Evolutionary conservation across 2,888 invertebrate genomes (phyloP).

Genomic region (Plebejus argus): DNA sequence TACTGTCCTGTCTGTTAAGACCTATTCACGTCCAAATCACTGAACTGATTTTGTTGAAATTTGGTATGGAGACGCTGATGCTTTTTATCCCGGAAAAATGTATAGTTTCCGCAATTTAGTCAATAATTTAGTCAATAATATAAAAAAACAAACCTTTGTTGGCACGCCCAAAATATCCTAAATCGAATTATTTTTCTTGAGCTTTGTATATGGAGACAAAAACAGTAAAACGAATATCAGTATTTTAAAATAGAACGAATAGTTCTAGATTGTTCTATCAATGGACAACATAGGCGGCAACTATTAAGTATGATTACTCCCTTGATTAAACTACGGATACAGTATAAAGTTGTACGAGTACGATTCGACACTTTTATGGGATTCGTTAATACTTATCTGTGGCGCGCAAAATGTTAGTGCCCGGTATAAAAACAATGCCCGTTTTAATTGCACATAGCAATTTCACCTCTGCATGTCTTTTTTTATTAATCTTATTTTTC

Average conservation of each 20-base stretch:
- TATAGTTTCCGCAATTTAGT: no score
- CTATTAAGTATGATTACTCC: conserved; percentile 34
- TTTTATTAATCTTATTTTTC: background rate
- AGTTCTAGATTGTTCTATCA: background rate
- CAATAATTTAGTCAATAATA: no score
- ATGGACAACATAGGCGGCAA: background rate
- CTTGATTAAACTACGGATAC: conserved; percentile 51
- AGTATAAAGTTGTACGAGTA: conserved; percentile 60
- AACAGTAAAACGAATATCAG: background rate
- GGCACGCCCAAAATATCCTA: no score
- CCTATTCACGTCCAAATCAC: no score
- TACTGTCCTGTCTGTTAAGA: no score
- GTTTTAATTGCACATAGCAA: conserved; percentile 22
- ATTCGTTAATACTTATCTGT: conserved; percentile 53
- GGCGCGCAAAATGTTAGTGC: conserved; percentile 44
- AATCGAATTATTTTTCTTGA: no score
- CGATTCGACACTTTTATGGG: conserved; percentile 63
- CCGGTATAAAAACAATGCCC: conserved; percentile 22
- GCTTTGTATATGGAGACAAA: no score
- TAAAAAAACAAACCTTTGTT: no score
- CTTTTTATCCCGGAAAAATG: no score
- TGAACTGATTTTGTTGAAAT: no score
- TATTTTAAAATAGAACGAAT: background rate
- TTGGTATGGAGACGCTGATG: no score
- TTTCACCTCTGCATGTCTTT: background rate